phyloP scores from a whole-genome alignment of 2,113 vertebrate species.

The Stigmatopora nigra region DNA sequence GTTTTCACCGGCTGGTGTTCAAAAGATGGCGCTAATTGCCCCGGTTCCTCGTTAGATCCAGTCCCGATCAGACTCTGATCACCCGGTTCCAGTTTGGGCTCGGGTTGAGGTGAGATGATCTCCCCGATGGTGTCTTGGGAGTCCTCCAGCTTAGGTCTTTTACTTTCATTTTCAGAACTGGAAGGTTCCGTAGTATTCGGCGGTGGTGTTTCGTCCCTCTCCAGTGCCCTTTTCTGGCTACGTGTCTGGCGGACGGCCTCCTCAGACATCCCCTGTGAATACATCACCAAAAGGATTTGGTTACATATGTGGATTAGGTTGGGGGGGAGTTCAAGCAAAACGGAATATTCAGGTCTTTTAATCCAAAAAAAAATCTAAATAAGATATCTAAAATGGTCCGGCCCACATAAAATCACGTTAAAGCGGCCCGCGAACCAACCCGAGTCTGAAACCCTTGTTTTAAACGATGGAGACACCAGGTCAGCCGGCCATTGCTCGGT shows the following conservation, averaged over 20 bases:
- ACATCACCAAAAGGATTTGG: constrained; percentile 1
- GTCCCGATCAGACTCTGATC: constrained; percentile 15
- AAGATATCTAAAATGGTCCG: no score
- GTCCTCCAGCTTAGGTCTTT: constrained; percentile 79
- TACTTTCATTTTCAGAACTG: constrained; percentile 73
- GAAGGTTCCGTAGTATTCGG: constrained; percentile 69
- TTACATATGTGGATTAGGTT: not conserved
- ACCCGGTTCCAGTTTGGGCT: constrained; percentile 25
- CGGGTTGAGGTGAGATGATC: constrained; percentile 20
- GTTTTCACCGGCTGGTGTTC: constrained; percentile 30
- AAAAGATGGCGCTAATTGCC: constrained; percentile 38
- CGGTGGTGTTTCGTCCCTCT: constrained; percentile 69
- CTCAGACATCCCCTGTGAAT: constrained; percentile 80
- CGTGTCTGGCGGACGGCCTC: constrained; percentile 85
- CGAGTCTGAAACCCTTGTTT: no score
- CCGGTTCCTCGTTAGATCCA: constrained; percentile 25
- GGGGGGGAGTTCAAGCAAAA: constrained; percentile 10
- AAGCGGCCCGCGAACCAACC: no score
- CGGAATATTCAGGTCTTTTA: no score
- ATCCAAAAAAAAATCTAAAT: no score
- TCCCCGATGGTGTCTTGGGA: constrained; percentile 19
- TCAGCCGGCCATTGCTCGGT: constrained; percentile 9
- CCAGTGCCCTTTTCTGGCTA: constrained; percentile 89
- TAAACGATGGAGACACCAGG: constrained; percentile 10
- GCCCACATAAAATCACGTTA: no score